Evolutionary conservation across 2,113 vertebrate genomes (phyloP).

Genomic region (Engraulis encrasicolus): DNA sequence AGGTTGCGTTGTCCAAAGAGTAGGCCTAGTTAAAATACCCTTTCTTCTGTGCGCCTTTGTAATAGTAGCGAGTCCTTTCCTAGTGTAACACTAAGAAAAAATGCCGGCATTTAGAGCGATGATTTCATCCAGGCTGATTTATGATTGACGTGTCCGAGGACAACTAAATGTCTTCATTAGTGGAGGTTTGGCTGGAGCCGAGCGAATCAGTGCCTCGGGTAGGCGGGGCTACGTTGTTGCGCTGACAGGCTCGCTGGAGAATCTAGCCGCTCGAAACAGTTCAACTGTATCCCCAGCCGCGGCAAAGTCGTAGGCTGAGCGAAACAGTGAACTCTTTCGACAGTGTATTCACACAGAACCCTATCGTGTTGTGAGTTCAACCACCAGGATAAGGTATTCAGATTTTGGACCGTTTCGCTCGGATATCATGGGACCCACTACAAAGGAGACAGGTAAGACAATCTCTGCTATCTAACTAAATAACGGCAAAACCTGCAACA

Average conservation of each 20-base stretch:
- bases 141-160: background rate
- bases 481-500: background rate
- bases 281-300: slow-evolving; percentile 6
- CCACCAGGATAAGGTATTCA: background rate
- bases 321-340: background rate
- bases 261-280: background rate
- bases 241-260: slow-evolving; percentile 2
- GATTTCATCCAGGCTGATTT: background rate
- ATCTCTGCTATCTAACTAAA: background rate
- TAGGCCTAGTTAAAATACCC: background rate
- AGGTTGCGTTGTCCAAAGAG: background rate
- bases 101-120: background rate
- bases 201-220: slow-evolving; percentile 34
- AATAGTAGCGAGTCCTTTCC: background rate
- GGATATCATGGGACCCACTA: background rate
- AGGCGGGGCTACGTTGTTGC: slow-evolving; percentile 36
- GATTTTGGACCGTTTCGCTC: background rate
- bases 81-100: background rate
- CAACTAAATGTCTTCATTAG: slow-evolving; percentile 14
- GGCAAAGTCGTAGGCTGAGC: slow-evolving; percentile 7
- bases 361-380: background rate
- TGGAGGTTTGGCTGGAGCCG: slow-evolving; percentile 24
- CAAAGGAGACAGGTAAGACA: background rate
- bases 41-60: background rate
- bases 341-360: background rate